phyloP scores from a whole-genome alignment of 2,113 vertebrate genomes.

The Scalopus aquaticus region DNA sequence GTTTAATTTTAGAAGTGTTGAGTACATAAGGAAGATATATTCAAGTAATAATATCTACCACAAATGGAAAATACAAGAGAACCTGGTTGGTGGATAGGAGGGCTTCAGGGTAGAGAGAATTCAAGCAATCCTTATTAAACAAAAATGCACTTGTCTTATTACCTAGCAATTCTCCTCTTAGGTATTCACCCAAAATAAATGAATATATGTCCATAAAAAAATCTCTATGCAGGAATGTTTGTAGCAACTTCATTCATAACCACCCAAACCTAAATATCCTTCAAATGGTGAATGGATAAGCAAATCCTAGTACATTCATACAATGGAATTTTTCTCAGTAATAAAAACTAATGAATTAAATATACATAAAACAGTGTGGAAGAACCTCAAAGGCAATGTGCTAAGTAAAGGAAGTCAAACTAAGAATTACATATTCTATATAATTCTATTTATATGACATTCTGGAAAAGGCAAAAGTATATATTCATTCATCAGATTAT shows the following conservation, averaged over 20 bases:
- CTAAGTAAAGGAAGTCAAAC: neutral
- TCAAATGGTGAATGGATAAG: neutral
- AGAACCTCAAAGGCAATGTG: neutral
- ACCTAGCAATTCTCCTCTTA: neutral
- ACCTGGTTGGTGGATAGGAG: neutral
- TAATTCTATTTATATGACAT: neutral
- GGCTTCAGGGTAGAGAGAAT: neutral
- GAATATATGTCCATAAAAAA: neutral
- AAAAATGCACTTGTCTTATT: neutral
- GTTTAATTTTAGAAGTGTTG: neutral
- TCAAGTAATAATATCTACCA: neutral
- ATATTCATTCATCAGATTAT: neutral
- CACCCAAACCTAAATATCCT: neutral
- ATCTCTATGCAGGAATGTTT: neutral
- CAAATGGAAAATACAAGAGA: neutral
- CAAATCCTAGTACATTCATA: neutral
- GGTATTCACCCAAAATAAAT: neutral
- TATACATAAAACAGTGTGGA: neutral
- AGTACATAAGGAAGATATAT: neutral
- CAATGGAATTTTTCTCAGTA: neutral
- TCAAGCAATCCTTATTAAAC: neutral
- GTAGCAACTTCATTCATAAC: neutral
- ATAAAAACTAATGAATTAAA: neutral
- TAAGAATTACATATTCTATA: neutral
- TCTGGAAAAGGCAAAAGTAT: neutral